Evolutionary conservation across 2,797 vertebrate genomes (phyloP).

Genomic region (Prionace glauca): DNA sequence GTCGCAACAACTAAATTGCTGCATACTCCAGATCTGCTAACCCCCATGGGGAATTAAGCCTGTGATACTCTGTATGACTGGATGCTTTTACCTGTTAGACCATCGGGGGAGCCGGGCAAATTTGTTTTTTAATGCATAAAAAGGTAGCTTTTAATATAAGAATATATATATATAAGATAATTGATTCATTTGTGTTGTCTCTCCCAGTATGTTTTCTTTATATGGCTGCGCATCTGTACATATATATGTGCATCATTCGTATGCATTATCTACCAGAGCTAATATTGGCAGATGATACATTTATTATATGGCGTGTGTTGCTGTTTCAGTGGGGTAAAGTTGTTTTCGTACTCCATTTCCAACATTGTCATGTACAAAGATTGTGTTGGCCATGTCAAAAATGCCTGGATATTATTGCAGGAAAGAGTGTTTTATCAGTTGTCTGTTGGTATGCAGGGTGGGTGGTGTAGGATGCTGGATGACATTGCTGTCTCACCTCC

Average conservation of each 20-base stretch:
- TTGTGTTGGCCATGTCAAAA: background rate
- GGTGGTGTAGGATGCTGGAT: background rate
- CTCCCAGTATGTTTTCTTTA: background rate
- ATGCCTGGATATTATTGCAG: background rate
- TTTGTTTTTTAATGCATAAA: background rate
- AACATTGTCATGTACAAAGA: background rate
- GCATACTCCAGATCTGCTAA: background rate
- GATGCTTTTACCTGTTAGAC: background rate
- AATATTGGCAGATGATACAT: background rate
- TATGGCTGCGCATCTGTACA: background rate
- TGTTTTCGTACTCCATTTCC: background rate
- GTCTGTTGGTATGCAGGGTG: background rate
- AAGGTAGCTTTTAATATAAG: background rate
- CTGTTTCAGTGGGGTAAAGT: background rate
- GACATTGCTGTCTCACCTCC: slow-evolving; percentile 6
- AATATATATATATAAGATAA: background rate
- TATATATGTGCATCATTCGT: background rate
- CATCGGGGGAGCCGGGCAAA: background rate
- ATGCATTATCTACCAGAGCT: background rate
- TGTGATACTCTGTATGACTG: background rate
- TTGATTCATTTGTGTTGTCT: background rate
- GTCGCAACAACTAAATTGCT: background rate
- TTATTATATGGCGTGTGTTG: background rate
- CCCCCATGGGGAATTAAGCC: background rate
- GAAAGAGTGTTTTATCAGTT: background rate